These are phyloP conservation scores for Pitangus sulphuratus DNA, from an alignment of 2,797 vertebrate genomes.

Conservation along the genomic window DNA sequence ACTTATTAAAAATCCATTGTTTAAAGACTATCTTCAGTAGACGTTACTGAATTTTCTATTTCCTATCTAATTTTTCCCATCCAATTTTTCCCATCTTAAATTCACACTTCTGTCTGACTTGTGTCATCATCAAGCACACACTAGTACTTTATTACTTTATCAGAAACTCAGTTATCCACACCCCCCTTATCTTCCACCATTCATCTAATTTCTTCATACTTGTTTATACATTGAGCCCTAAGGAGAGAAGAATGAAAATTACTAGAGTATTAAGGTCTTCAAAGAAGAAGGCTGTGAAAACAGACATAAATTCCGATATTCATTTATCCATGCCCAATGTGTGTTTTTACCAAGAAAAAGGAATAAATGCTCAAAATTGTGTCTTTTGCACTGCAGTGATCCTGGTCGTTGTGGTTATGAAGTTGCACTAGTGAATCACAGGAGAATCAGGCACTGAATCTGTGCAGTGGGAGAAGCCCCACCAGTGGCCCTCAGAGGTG, in stretches of 20 bases:
- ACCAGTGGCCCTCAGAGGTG: neutral
- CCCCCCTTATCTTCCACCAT: neutral
- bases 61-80: neutral
- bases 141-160: neutral
- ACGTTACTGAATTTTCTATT: neutral
- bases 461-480: neutral
- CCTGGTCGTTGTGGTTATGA: neutral
- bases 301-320: neutral
- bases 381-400: neutral
- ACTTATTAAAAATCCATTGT: neutral
- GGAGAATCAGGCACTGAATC: neutral
- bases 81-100: neutral
- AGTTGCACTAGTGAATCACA: neutral
- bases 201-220: neutral
- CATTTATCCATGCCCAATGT: neutral
- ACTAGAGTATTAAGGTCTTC: neutral
- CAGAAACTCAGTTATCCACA: neutral
- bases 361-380: neutral
- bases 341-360: neutral
- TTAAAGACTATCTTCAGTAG: neutral
- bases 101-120: conserved; percentile 9
- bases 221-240: neutral
- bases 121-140: neutral
- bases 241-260: neutral
- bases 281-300: neutral